Base-by-base conservation (phyloP, 2,888 invertebrate species). In the Syrphus vitripennis region DNA sequence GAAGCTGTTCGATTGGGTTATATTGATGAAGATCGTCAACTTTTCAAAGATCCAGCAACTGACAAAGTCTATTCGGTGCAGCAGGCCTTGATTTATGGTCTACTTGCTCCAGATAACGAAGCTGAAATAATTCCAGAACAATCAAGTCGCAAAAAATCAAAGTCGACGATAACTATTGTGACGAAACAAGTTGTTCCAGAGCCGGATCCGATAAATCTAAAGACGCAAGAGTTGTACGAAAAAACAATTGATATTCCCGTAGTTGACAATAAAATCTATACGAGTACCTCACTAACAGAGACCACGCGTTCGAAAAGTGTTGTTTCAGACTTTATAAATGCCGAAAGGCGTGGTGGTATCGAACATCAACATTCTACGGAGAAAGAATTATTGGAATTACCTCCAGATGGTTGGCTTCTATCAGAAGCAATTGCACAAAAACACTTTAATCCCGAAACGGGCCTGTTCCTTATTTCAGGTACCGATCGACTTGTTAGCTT, bases 401-500 rank as follows among this genome's bases (percentile, higher is more conserved):
- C 98, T 0, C 94, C 94, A 14, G 96, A 96, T 79, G 97, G 98
- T 4, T 97, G 97, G 96, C 94, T 94, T 76, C 93, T 98, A 2
- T 94, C 94, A 71, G 96, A 97, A 89, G 98, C 98, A 3, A 97
- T 98, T 87, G 94, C 96, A 48, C 95, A 96, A 90, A 95, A 95
- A 72, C 92, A 97, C 3, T 97, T 98, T 89, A 96, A 98, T 92
- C 96, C 98, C 1, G 93, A 94, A 0, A 95, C 95, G 1, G 98
- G 99, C 3, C 93, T 97, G 40, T 97, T 98, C 89, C 95, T 95
- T 16, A 96, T 98, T 87, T 97, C 97, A 2, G 96, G 96, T 14
- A 97, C 98, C 6, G 97, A 98, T 91, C 94, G 97, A 88, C 93
- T 96, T 72, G 95, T 97, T 55, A 96, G 96, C 81, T 96, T 98